Evolutionary conservation across 2,888 invertebrate species (phyloP).

Genomic region (Anorthoa munda): DNA sequence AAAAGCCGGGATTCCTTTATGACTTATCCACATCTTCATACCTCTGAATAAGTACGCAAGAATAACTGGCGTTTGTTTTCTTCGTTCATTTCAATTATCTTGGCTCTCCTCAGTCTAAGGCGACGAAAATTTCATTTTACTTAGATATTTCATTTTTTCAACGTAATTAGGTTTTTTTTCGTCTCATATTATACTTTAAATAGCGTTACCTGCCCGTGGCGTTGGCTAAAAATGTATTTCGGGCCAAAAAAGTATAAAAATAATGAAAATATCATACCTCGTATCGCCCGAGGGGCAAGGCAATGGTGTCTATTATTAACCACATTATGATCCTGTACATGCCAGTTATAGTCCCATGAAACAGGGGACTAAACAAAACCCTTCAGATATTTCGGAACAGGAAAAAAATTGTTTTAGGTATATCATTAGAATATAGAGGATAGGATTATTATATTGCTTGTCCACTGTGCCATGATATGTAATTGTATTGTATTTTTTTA

Average conservation of each 20-base stretch:
- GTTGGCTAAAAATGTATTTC: background rate
- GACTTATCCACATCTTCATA: constrained; percentile 58
- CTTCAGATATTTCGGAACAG: too few relatives aligned
- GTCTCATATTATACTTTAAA: constrained; percentile 29
- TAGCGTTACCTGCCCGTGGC: constrained; percentile 9
- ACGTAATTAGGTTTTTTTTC: constrained; percentile 56
- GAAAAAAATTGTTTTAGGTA: too few relatives aligned
- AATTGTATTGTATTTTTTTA: too few relatives aligned
- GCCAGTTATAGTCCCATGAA: too few relatives aligned
- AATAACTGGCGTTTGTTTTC: constrained; percentile 66
- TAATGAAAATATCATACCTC: background rate
- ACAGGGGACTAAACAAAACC: too few relatives aligned
- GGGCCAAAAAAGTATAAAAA: background rate
- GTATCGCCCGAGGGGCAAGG: background rate
- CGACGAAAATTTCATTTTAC: constrained; percentile 55
- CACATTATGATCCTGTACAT: too few relatives aligned
- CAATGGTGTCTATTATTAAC: background rate
- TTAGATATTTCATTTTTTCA: constrained; percentile 53
- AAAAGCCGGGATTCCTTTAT: background rate
- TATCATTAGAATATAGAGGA: too few relatives aligned
- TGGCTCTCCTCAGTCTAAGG: constrained; percentile 43
- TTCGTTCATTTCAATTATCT: constrained; percentile 75
- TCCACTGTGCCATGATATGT: too few relatives aligned
- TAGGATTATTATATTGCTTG: too few relatives aligned
- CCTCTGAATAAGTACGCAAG: constrained; percentile 21